Conservation (phyloP, 2,113 vertebrate genomes). For the Paramisgurnus dabryanus region DNA sequence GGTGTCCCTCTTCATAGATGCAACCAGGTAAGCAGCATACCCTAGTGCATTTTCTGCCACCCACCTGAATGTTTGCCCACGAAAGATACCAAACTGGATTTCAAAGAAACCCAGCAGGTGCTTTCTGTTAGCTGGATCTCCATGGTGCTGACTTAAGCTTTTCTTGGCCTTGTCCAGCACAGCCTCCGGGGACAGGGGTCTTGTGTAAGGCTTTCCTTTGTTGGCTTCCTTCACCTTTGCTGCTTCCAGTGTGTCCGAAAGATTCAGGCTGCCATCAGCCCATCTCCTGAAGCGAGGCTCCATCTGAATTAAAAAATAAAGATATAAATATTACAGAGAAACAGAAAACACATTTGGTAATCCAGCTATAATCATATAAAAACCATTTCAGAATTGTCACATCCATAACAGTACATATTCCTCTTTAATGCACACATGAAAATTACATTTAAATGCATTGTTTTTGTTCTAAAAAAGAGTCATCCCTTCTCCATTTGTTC, state of each 20-base stretch:
- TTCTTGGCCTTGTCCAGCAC: background rate
- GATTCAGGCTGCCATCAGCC: background rate
- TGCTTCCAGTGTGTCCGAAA: background rate
- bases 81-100: background rate
- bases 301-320: background rate
- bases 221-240: background rate
- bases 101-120: constrained; percentile 1
- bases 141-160: background rate
- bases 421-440: too few species aligned
- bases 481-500: too few species aligned
- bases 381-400: too few species aligned
- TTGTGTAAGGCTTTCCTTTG: background rate
- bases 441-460: too few species aligned
- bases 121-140: background rate
- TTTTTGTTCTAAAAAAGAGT: too few species aligned
- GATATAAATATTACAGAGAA: background rate
- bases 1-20: background rate
- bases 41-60: too few species aligned
- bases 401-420: too few species aligned
- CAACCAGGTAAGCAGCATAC: too few species aligned
- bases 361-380: too few species aligned
- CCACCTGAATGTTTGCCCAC: too few species aligned
- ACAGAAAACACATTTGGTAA: background rate
- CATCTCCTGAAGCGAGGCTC: background rate
- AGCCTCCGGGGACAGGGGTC: background rate